Conservation (phyloP, 2,888 invertebrate genomes). For the Ypsolopha sequella region DNA sequence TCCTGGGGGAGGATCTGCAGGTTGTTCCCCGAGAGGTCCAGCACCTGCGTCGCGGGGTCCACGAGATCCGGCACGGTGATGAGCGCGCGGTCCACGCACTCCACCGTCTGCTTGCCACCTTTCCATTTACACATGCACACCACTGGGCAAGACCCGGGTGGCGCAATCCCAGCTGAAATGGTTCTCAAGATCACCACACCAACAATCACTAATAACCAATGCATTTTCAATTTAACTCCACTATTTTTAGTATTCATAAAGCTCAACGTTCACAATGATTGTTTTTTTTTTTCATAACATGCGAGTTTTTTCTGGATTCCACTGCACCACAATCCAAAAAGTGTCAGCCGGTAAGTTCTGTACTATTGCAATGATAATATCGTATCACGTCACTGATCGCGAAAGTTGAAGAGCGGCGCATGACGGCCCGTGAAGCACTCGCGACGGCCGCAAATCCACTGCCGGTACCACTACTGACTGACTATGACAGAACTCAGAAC, state of each 20-base stretch:
- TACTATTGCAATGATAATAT: constrained; percentile 26
- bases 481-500: too few relatives aligned
- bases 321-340: constrained; percentile 17
- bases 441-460: constrained; percentile 57
- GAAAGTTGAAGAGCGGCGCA: constrained; percentile 71
- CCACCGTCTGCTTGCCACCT: constrained; percentile 92
- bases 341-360: constrained; percentile 14
- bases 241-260: neutral
- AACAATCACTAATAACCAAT: constrained; percentile 58
- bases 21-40: constrained; percentile 91
- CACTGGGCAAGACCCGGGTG: constrained; percentile 76
- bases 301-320: neutral
- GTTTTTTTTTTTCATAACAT: constrained; percentile 10
- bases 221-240: constrained; percentile 47
- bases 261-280: neutral
- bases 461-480: too few relatives aligned
- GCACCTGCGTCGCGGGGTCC: constrained; percentile 90
- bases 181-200: constrained; percentile 56
- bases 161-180: constrained; percentile 51
- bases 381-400: constrained; percentile 69
- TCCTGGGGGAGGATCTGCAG: constrained; percentile 86
- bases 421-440: constrained; percentile 69
- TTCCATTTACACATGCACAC: constrained; percentile 95
- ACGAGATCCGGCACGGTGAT: constrained; percentile 88
- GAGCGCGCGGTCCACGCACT: constrained; percentile 86